Evolutionary conservation across 2,797 vertebrate species (phyloP).

Genomic region (Fistularia commersonii): DNA sequence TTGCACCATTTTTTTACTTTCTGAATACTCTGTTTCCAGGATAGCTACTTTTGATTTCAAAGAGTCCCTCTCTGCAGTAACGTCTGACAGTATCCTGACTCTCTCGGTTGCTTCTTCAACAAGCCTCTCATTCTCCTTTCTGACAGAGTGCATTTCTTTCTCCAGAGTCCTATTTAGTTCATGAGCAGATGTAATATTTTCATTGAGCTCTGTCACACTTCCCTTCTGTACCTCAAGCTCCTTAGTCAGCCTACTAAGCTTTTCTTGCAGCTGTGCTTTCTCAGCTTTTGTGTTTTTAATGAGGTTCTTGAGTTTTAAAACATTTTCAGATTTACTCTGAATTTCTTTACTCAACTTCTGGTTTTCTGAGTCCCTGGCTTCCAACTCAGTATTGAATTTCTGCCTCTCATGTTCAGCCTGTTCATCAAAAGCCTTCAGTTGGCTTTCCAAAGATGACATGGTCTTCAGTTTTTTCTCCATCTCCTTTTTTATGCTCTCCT

Average conservation of each 20-base stretch:
- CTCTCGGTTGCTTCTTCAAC: slow-evolving; percentile 58
- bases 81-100: slow-evolving; percentile 48
- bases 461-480: slow-evolving; percentile 70
- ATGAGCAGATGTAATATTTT: slow-evolving; percentile 35
- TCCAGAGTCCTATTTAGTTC: slow-evolving; percentile 53
- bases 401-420: slow-evolving; percentile 64
- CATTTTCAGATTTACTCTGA: slow-evolving; percentile 61
- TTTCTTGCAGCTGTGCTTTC: slow-evolving; percentile 68
- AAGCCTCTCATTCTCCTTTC: slow-evolving; percentile 68
- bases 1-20: slow-evolving; percentile 57
- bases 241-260: slow-evolving; percentile 30
- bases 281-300: slow-evolving; percentile 52
- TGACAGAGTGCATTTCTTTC: slow-evolving; percentile 61
- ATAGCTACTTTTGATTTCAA: slow-evolving; percentile 62
- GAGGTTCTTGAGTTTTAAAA: slow-evolving; percentile 66
- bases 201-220: slow-evolving; percentile 53
- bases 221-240: slow-evolving; percentile 65
- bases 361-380: slow-evolving; percentile 61
- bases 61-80: slow-evolving; percentile 56
- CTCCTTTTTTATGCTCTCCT: slow-evolving; percentile 54
- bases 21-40: slow-evolving; percentile 49
- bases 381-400: slow-evolving; percentile 64
- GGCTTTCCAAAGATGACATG: slow-evolving; percentile 71
- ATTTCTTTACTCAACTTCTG: slow-evolving; percentile 71
- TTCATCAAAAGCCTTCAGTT: slow-evolving; percentile 54